Evolutionary conservation across 2,797 vertebrate species (phyloP).

Genomic region (Xenentodon cancila): DNA sequence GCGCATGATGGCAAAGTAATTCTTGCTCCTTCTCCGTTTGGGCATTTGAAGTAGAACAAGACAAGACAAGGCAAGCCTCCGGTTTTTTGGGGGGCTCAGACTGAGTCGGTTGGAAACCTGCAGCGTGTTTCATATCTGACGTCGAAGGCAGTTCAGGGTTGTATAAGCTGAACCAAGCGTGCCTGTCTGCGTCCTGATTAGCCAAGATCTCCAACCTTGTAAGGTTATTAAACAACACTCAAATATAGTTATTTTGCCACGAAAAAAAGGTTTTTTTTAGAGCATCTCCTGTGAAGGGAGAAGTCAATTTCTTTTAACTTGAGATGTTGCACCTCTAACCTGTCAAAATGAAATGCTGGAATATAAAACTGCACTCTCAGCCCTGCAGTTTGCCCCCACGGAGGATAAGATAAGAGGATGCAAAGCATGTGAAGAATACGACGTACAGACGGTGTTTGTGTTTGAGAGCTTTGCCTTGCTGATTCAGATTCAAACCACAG

Average conservation of each 20-base stretch:
- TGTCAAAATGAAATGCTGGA: conserved; percentile 28
- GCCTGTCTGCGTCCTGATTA: conserved; percentile 60
- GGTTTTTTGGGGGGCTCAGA: conserved; percentile 5
- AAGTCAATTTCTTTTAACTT: too few species aligned
- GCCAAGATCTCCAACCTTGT: not conserved
- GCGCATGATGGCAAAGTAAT: not conserved
- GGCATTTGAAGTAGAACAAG: conserved; percentile 11
- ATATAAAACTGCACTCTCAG: too few species aligned
- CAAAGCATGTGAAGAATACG: too few species aligned
- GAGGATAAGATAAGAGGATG: too few species aligned
- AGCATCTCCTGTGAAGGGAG: too few species aligned
- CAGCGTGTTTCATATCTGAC: conserved; percentile 28
- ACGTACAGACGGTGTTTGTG: too few species aligned
- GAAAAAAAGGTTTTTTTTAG: too few species aligned
- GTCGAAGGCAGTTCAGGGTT: conserved; percentile 26
- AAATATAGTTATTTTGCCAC: too few species aligned
- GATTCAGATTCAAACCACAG: too few species aligned
- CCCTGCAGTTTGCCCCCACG: too few species aligned
- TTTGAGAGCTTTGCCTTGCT: too few species aligned
- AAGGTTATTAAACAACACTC: not conserved
- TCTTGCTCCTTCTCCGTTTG: conserved; percentile 7
- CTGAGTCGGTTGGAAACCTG: conserved; percentile 34
- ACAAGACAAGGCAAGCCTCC: conserved; percentile 37
- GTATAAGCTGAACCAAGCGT: conserved; percentile 21
- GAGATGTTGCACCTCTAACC: conserved; percentile 1